Conservation (phyloP, 2,113 vertebrate genomes). For the Perccottus glenii region DNA sequence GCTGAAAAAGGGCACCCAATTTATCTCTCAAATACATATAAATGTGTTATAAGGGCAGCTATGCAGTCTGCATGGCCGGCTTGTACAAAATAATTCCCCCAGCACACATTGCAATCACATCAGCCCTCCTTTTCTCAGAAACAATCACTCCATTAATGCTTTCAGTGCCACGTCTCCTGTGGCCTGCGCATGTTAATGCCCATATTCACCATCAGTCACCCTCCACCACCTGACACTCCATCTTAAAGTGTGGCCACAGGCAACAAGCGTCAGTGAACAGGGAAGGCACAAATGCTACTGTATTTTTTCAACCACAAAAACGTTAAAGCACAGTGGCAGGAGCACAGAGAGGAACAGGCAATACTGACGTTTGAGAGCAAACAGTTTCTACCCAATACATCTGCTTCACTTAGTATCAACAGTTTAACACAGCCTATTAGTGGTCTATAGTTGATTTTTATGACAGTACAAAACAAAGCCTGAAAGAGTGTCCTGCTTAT, state of each 20-base stretch:
- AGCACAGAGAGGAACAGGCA: not conserved
- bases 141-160: constrained; percentile 76
- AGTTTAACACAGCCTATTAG: not conserved
- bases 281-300: constrained; percentile 30
- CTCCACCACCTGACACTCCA: constrained; percentile 58
- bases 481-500: no score
- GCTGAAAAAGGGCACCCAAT: constrained; percentile 65
- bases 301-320: constrained; percentile 17
- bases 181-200: constrained; percentile 71
- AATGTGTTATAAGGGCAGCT: constrained; percentile 62
- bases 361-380: not conserved
- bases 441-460: not conserved
- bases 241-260: constrained; percentile 51
- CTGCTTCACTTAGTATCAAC: not conserved
- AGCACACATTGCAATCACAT: constrained; percentile 65
- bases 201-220: constrained; percentile 71
- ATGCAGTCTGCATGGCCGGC: constrained; percentile 43
- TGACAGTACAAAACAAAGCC: no score
- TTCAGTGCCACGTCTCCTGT: constrained; percentile 71
- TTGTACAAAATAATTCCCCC: constrained; percentile 56
- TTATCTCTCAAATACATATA: constrained; percentile 68
- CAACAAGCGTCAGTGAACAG: constrained; percentile 18
- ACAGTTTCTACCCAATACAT: not conserved
- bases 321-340: constrained; percentile 6
- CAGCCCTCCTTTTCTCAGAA: constrained; percentile 69